Base-by-base conservation (phyloP, 1,140 invertebrate species). In the Trichogramma pretiosum region DNA sequence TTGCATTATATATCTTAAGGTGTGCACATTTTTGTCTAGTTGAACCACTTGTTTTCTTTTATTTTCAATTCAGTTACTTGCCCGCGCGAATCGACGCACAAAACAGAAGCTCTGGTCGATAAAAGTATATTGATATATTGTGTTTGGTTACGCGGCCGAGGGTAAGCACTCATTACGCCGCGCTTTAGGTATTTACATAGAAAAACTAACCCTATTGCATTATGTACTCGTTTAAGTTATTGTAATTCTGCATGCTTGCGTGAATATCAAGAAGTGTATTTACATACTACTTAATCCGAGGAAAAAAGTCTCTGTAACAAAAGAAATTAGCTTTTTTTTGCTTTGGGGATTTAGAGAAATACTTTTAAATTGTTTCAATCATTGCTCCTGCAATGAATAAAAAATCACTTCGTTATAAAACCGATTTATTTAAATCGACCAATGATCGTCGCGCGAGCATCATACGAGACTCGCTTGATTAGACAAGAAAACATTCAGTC, bases 151-250 rank as follows among this genome's bases (percentile, higher is more conserved):
- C 67, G 55, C 56, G 57, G 61, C 61, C 65, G 64, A 69, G 68
- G 68, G 68, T 72, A 68, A 64, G 67, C 68, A 72, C 69, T 69
- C 69, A 62, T 57, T n/a, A n/a, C 62, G 22, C 49, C 57, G 62
- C 60, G 67, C 67, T 69, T 72, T 72, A 70, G 68, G 69, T 72
- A 72, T 72, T 68, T 72, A 72, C 69, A 72, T 63, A 68, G 63
- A 72, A 70, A 72, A 70, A 71, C 68, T 72, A 72, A 71, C 57
- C 63, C 68, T 72, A 71, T 70, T 68, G 65, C 59, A 60, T 68
- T 67, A 67, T 68, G 61, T 67, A 67, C 60, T 64, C 57, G 60
- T 70, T 69, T 63, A 69, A 67, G 60, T 66, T 66, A 67, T 56
- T 59, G 64, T 68, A 68, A 65, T 68, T 67, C 65, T 68, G 67